These are phyloP conservation scores for Etia nguti DNA, from an alignment of 2,113 vertebrate genomes.

Conservation along the genomic window DNA sequence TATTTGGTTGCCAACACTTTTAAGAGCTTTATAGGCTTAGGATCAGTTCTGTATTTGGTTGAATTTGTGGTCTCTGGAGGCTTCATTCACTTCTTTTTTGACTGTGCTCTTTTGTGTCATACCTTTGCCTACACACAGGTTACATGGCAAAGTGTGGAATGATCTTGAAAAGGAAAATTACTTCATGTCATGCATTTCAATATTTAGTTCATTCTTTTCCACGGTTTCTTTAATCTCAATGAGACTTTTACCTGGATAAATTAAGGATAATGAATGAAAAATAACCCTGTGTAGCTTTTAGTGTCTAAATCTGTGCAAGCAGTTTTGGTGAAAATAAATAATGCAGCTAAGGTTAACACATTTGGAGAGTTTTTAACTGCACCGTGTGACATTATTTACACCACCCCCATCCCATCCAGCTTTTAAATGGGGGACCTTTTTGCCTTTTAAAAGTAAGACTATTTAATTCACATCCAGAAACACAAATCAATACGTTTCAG, in stretches of 20 bases:
- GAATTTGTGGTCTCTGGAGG: neutral
- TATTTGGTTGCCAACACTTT: neutral
- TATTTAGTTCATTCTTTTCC: too few relatives aligned
- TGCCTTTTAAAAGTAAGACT: neutral
- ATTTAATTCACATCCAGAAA: neutral
- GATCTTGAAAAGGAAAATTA: neutral
- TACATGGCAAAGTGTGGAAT: rapidly evolving
- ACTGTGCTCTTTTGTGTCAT: neutral
- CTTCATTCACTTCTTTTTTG: neutral
- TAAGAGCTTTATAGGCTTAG: neutral
- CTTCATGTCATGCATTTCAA: neutral
- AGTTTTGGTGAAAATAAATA: neutral
- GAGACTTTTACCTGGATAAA: neutral
- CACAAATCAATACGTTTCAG: neutral
- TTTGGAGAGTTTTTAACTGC: neutral
- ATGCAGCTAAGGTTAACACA: neutral
- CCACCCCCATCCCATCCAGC: neutral
- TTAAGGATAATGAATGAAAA: neutral
- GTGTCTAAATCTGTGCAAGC: neutral
- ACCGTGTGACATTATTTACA: neutral
- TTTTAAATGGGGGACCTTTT: neutral
- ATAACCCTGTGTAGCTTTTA: neutral
- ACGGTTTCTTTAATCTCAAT: neutral
- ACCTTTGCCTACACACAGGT: neutral
- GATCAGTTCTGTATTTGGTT: neutral